Percentiles rank a stretch among this genome's conserved stretches.
Conservation (phyloP, 2,797 vertebrate species). For the Lophotriccus pileatus region DNA sequence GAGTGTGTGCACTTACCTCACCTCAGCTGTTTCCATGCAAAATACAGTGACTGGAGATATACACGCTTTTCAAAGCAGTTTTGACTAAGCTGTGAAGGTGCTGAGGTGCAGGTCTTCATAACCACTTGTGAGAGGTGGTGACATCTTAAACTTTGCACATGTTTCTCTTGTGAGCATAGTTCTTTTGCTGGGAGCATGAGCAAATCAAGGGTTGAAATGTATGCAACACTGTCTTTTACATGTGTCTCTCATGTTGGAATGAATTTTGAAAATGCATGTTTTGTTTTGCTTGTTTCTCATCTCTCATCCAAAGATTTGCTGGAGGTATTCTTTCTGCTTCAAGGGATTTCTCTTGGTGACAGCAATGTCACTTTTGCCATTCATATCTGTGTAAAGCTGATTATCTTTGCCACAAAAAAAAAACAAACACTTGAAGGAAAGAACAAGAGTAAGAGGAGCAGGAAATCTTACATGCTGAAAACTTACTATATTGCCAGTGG, state of each 20-base stretch:
- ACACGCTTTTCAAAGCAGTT: neutral
- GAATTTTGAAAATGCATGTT: neutral
- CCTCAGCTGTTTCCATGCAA: neutral
- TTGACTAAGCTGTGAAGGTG: neutral
- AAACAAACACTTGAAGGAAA: neutral
- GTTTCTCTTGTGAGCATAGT: neutral
- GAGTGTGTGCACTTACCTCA: neutral
- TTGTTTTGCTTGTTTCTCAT: neutral
- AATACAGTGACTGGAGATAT: neutral
- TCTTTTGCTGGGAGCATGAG: neutral
- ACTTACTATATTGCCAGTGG: neutral
- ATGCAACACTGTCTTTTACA: rapidly evolving
- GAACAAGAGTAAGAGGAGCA: neutral
- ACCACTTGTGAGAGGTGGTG: neutral
- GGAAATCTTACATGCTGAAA: neutral
- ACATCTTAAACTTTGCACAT: neutral
- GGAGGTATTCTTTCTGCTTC: neutral
- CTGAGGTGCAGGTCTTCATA: neutral
- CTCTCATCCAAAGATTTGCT: neutral
- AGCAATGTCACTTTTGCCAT: neutral
- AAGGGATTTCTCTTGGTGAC: neutral
- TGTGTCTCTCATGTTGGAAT: neutral
- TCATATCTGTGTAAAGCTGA: neutral
- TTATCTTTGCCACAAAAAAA: neutral
- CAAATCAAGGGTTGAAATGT: neutral